Evolutionary conservation across 2,888 invertebrate genomes (phyloP).

Genomic region (Cephus sareptanus): DNA sequence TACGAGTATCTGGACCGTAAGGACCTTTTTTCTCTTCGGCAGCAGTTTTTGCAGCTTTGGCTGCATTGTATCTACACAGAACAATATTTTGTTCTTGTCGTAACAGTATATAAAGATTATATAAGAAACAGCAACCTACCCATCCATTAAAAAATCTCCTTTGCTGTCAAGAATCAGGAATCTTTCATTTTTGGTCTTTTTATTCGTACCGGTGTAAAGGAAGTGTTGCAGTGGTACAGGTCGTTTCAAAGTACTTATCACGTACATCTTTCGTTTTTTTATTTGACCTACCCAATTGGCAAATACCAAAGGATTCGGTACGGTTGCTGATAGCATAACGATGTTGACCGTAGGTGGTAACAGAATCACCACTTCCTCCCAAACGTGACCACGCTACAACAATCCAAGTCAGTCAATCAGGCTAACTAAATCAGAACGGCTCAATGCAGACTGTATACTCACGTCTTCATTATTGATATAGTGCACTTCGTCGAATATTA

Average conservation of each 20-base stretch:
- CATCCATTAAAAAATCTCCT: slow-evolving; percentile 77
- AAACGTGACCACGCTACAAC: slow-evolving; percentile 91
- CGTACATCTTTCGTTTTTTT: slow-evolving; percentile 89
- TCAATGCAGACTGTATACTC: slow-evolving; percentile 30
- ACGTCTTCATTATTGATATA: slow-evolving; percentile 97
- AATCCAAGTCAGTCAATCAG: not conserved
- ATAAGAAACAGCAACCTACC: slow-evolving; percentile 67
- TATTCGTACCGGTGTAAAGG: slow-evolving; percentile 86
- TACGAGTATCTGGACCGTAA: slow-evolving; percentile 16
- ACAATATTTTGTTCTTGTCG: not conserved
- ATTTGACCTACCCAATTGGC: slow-evolving; percentile 93
- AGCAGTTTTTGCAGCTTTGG: not conserved
- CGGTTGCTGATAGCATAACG: slow-evolving; percentile 97
- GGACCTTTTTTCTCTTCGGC: not conserved
- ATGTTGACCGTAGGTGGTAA: slow-evolving; percentile 95
- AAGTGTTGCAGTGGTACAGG: slow-evolving; percentile 97
- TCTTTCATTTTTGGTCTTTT: slow-evolving; percentile 79
- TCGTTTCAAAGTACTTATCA: slow-evolving; percentile 91
- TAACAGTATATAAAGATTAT: not conserved
- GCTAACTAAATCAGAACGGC: not conserved
- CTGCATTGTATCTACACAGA: not conserved
- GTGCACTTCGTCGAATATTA: slow-evolving; percentile 99
- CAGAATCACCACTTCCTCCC: slow-evolving; percentile 98
- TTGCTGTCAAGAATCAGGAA: slow-evolving; percentile 84
- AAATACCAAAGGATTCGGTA: slow-evolving; percentile 96